Base-by-base conservation (phyloP, 2,888 invertebrate species). In the Sacculina carcini region DNA sequence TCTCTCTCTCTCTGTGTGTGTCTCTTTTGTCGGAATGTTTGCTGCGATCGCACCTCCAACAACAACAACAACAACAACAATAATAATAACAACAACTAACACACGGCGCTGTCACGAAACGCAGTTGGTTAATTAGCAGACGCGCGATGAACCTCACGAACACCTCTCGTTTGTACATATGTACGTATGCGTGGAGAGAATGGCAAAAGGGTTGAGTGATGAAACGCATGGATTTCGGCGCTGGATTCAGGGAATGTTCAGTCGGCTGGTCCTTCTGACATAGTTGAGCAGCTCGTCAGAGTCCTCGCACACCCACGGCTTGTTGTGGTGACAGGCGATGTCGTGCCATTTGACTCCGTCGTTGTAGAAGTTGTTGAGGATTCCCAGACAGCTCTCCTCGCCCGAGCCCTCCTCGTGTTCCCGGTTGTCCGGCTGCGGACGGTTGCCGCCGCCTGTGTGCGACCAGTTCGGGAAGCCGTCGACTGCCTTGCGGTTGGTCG, bases 271-370 rank as follows among this genome's bases (percentile, higher is more conserved):
- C 65, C 78, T 76, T 52, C 79, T 78, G 56, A 86, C 75, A 66
- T 85, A 86, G 65, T 76, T 79, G 61, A 86, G 72, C 55, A 87
- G 75, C 64, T 86, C 86, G 50, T 85, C 84, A 55, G 79, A 80
- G 67, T 87, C 86, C 64, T 86, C 87, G 66, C 86, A 87, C 59
- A 87, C 76, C 64, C 86, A 75, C 2, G 86, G 86, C 64, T 87
- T 87, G 67, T 86, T 83, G 67, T 86, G 86, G 67, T 86, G 85
- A 67, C 86, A 86, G 57, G 85, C 85, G 51, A 86, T 85, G 66
- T 86, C 86, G 68, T 86, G 86, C 86, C 86, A 87, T 58, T 82
- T 83, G 64, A 87, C 83, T 57, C 86, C 86, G 63, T 87, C 87
- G 62, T 79, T 83, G 73, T 87, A 87, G 7, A 87, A 86, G 66